Evolutionary conservation across 2,888 invertebrate species (phyloP).

Genomic region (Nezara viridula): DNA sequence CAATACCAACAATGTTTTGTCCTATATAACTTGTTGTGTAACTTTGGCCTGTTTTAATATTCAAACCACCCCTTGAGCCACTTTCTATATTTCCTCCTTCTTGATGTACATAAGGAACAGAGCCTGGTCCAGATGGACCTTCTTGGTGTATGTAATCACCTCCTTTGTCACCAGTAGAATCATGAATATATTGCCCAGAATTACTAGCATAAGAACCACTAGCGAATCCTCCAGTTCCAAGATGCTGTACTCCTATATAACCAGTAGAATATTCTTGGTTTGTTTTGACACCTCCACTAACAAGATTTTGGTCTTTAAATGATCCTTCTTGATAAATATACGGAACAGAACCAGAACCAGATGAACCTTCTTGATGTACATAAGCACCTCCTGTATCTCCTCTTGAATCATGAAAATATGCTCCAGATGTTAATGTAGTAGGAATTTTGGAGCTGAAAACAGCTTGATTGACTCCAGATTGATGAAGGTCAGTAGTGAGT

Average conservation of each 20-base stretch:
- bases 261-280: conserved; percentile 59
- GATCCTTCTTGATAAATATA: background rate
- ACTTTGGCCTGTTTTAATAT: background rate
- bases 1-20: conserved; percentile 59
- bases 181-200: conserved; percentile 22
- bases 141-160: conserved; percentile 64
- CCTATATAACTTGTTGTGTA: conserved; percentile 62
- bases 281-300: background rate
- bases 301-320: background rate
- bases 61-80: background rate
- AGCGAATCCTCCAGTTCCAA: background rate
- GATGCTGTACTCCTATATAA: conserved; percentile 60
- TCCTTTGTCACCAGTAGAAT: conserved; percentile 62
- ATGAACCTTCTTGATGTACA: conserved; percentile 31
- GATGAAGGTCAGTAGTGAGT: background rate
- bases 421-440: conserved; percentile 29
- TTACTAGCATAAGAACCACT: background rate
- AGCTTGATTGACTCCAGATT: background rate
- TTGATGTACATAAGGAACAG: conserved; percentile 60
- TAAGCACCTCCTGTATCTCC: conserved; percentile 61
- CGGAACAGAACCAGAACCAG: background rate
- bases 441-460: background rate
- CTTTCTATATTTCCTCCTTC: conserved; percentile 38
- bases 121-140: conserved; percentile 41
- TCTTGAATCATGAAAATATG: conserved; percentile 61